Percentiles rank a stretch among this genome's conserved stretches.
These are phyloP conservation scores for Siniperca undulata DNA, from an alignment of 2,797 vertebrate species.

Conservation along the genomic window DNA sequence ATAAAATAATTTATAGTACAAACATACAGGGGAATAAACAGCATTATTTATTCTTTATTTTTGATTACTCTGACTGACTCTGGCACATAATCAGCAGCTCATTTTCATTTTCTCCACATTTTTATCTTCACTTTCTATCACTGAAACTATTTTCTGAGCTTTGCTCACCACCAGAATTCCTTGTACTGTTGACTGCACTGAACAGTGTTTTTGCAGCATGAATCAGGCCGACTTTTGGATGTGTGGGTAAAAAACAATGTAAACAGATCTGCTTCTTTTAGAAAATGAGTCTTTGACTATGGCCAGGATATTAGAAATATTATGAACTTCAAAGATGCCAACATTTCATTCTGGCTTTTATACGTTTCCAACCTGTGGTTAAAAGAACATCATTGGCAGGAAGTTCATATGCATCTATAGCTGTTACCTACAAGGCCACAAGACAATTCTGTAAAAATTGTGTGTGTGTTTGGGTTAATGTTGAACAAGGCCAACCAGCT, in stretches of 20 bases:
- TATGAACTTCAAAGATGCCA: background rate
- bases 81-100: background rate
- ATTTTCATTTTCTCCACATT: background rate
- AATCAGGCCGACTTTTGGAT: background rate
- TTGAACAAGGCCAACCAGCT: slow-evolving; percentile 8
- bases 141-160: background rate
- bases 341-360: slow-evolving; percentile 8
- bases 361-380: slow-evolving; percentile 4
- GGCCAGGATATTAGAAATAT: slow-evolving; percentile 1
- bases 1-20: background rate
- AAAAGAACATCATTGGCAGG: background rate
- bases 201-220: background rate
- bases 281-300: background rate
- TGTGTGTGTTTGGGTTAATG: slow-evolving; percentile 15
- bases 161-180: background rate
- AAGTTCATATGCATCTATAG: background rate
- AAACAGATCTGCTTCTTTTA: slow-evolving; percentile 1
- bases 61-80: background rate
- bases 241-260: slow-evolving; percentile 5
- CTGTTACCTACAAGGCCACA: background rate
- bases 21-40: too few species aligned
- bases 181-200: background rate
- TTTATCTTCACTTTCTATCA: background rate
- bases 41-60: background rate
- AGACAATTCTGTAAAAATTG: background rate